Percentiles rank a stretch among this genome's conserved stretches.
Evolutionary conservation across 2,888 invertebrate species (phyloP).

Genomic region (Dicyrtoma fusca): DNA sequence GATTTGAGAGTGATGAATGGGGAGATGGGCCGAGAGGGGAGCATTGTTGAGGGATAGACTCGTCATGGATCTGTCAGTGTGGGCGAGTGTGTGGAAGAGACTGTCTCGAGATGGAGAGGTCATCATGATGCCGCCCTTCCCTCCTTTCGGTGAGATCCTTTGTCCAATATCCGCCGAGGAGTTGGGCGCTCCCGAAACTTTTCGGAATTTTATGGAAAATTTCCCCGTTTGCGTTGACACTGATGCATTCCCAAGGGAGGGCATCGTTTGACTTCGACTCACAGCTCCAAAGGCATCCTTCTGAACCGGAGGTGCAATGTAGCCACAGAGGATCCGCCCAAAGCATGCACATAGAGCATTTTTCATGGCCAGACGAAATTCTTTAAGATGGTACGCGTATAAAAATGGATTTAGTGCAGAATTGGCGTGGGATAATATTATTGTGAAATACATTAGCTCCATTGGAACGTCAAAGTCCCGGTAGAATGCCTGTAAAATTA

Average conservation of each 20-base stretch:
- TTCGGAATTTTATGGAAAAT: slow-evolving; percentile 53
- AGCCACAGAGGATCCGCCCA: slow-evolving; percentile 51
- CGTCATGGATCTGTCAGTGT: slow-evolving; percentile 46
- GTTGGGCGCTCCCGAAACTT: slow-evolving; percentile 41
- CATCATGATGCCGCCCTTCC: slow-evolving; percentile 3
- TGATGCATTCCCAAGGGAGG: slow-evolving; percentile 48
- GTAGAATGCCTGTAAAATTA: slow-evolving; percentile 68
- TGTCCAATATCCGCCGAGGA: slow-evolving; percentile 14
- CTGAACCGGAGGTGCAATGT: slow-evolving; percentile 41
- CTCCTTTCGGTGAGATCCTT: slow-evolving; percentile 26
- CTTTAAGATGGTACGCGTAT: slow-evolving; percentile 89
- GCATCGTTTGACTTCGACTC: slow-evolving; percentile 54
- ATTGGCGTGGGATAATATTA: slow-evolving; percentile 90
- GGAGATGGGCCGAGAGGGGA: slow-evolving; percentile 33
- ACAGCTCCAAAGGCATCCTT: slow-evolving; percentile 50
- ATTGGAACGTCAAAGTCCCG: slow-evolving; percentile 71
- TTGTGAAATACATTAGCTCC: slow-evolving; percentile 76
- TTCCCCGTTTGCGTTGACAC: slow-evolving; percentile 42
- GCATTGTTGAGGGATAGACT: slow-evolving; percentile 46
- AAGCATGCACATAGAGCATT: slow-evolving; percentile 64
- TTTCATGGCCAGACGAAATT: slow-evolving; percentile 79
- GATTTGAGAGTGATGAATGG: slow-evolving; percentile 8
- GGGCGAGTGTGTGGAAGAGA: slow-evolving; percentile 38
- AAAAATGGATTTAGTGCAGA: slow-evolving; percentile 82
- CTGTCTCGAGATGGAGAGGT: slow-evolving; percentile 39